A percentile compares a stretch with the other conserved stretches of the same genome.
Evolutionary conservation across 2,113 vertebrate genomes (phyloP).

Genomic region (Sinocyclocheilus grahami): DNA sequence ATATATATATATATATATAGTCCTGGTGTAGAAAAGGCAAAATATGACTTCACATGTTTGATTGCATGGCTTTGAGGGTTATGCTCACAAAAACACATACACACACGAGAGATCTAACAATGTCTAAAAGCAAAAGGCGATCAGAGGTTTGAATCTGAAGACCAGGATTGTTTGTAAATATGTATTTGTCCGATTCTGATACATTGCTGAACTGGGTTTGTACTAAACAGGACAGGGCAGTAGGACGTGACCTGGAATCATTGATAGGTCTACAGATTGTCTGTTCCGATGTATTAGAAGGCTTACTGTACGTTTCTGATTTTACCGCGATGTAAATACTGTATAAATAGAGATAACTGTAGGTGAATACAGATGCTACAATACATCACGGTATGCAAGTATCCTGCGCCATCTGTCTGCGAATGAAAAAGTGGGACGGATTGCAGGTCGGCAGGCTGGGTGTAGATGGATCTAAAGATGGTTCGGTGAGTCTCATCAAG

Average conservation of each 20-base stretch:
- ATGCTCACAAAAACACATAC: conserved; percentile 68
- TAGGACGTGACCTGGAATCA: conserved; percentile 62
- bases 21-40: conserved; percentile 64
- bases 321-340: conserved; percentile 57
- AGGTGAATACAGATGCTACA: conserved; percentile 35
- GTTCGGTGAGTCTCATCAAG: not conserved
- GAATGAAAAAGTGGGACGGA: conserved; percentile 3
- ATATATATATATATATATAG: conserved; percentile 45
- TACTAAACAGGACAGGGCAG: conserved; percentile 69
- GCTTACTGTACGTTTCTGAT: conserved; percentile 48
- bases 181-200: conserved; percentile 71
- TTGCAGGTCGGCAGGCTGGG: not conserved
- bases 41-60: conserved; percentile 69
- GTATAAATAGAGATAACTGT: conserved; percentile 52
- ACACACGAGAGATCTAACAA: conserved; percentile 61
- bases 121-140: conserved; percentile 3
- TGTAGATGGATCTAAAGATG: not conserved
- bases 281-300: conserved; percentile 52
- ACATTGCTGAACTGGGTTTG: conserved; percentile 69
- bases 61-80: conserved; percentile 78
- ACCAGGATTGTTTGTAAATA: conserved; percentile 72
- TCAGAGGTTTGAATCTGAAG: conserved; percentile 57
- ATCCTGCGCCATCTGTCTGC: not conserved
- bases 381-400: conserved; percentile 1
- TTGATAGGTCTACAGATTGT: conserved; percentile 61